phyloP scores from a whole-genome alignment of 2,113 vertebrate genomes.

The Tachysurus fulvidraco region DNA sequence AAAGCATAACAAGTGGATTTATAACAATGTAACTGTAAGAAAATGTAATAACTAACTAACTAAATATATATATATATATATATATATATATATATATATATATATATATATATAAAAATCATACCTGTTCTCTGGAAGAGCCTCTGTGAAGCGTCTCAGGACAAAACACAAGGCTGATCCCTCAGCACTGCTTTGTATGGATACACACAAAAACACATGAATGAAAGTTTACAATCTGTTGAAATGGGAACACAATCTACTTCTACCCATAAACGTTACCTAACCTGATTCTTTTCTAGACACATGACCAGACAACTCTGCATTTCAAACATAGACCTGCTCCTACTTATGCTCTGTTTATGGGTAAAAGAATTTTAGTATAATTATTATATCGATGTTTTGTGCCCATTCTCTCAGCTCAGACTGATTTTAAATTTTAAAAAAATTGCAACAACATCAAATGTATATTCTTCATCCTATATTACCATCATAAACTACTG shows the following conservation, averaged over 20 bases:
- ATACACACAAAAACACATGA: not conserved
- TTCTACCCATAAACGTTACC: no score
- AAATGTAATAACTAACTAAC: not conserved
- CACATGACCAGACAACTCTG: no score
- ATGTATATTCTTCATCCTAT: not conserved
- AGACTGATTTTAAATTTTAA: not conserved
- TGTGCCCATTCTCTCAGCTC: not conserved
- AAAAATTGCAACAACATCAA: no score
- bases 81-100: not conserved
- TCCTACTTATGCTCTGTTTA: no score
- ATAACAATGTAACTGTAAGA: not conserved
- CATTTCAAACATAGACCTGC: no score
- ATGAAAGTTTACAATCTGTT: not conserved
- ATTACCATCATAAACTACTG: not conserved
- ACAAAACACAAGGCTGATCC: slow-evolving; percentile 74
- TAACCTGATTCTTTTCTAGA: no score
- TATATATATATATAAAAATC: not conserved
- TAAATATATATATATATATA: not conserved
- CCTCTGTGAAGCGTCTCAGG: slow-evolving; percentile 90
- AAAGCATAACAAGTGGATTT: not conserved
- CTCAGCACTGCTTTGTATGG: slow-evolving; percentile 62
- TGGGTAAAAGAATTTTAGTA: not conserved
- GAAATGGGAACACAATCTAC: not conserved
- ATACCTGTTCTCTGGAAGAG: slow-evolving; percentile 94
- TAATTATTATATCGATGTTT: not conserved